Conservation (phyloP, 2,888 invertebrate species). For the Microplitis manilae region DNA sequence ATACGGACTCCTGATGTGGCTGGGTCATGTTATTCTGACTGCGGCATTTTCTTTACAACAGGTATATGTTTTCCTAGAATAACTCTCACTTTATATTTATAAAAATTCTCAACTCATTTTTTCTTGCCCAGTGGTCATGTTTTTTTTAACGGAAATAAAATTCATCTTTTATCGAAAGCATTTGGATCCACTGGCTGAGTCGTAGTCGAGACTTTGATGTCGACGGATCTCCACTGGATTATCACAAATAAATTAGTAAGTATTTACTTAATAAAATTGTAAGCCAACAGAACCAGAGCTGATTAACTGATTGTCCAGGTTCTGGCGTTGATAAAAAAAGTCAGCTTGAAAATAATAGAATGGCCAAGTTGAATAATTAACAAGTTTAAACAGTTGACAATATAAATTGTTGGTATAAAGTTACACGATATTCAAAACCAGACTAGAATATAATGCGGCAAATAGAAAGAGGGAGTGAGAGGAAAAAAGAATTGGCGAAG, state of each 20-base stretch:
- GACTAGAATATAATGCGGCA: slow-evolving; percentile 38
- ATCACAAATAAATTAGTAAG: no score
- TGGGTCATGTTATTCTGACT: background rate
- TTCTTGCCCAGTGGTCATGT: no score
- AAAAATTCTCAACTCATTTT: no score
- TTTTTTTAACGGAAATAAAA: no score
- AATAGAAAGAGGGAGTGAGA: slow-evolving; percentile 38
- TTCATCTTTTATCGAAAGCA: no score
- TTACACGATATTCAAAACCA: background rate
- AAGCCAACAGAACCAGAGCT: no score
- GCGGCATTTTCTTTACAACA: background rate
- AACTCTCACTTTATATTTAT: slow-evolving; percentile 1
- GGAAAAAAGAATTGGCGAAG: slow-evolving; percentile 29
- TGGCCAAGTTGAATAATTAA: background rate
- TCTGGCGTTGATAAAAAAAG: no score
- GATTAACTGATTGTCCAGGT: no score
- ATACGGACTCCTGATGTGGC: background rate
- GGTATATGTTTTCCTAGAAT: slow-evolving; percentile 3
- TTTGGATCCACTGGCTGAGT: no score
- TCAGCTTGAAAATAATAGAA: background rate
- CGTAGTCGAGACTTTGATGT: no score
- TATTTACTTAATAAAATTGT: no score
- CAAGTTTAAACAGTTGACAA: background rate
- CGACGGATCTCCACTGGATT: no score
- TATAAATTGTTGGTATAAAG: background rate